Evolutionary conservation across 2,797 vertebrate genomes (phyloP).

Genomic region (Pyrocephalus nanus): DNA sequence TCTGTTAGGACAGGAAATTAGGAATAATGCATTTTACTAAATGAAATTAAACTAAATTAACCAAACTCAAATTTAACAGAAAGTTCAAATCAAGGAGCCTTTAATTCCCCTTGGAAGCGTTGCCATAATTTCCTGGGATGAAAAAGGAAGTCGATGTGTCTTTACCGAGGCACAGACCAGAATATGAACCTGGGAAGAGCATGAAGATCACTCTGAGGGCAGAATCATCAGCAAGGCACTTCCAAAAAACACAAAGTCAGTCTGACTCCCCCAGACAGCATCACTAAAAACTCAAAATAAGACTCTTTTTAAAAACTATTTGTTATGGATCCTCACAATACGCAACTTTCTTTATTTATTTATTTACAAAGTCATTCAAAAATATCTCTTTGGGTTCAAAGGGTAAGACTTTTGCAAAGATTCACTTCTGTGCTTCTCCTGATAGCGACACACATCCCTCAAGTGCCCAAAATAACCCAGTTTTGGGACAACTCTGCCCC

Average conservation of each 20-base stretch:
- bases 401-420: neutral
- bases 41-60: neutral
- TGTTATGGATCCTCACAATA: neutral
- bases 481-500: neutral
- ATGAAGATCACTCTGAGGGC: neutral
- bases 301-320: neutral
- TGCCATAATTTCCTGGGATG: neutral
- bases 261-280: neutral
- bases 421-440: neutral
- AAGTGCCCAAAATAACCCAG: accelerated
- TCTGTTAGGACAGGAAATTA: neutral
- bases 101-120: neutral
- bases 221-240: neutral
- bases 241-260: neutral
- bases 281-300: neutral
- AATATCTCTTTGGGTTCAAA: neutral
- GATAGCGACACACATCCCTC: neutral
- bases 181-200: neutral
- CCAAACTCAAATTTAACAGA: neutral
- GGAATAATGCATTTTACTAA: neutral
- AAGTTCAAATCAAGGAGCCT: neutral
- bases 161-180: neutral
- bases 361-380: neutral
- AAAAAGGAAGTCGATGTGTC: neutral
- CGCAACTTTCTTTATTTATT: neutral